Conservation (phyloP, 2,888 invertebrate species). For the Orchestes rusci region DNA sequence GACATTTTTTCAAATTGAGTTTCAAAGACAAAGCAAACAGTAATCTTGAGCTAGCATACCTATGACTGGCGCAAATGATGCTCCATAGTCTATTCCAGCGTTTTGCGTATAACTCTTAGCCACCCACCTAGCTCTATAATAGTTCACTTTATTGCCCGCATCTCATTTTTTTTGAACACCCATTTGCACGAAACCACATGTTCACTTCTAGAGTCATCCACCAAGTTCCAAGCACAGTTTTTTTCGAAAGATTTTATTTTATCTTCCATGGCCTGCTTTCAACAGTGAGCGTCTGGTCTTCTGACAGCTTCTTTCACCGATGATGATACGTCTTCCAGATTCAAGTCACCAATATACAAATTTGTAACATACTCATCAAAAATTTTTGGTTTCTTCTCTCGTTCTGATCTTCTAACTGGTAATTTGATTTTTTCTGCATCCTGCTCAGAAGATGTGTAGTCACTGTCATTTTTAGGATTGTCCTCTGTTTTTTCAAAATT, state of each 20-base stretch:
- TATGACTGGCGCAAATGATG: conserved; percentile 28
- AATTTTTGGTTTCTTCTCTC: no score
- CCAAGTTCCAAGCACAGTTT: conserved; percentile 13
- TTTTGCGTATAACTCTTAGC: conserved; percentile 29
- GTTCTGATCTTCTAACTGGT: no score
- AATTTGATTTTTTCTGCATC: no score
- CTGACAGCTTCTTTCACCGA: no score
- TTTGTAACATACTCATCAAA: no score
- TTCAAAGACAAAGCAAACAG: conserved; percentile 24
- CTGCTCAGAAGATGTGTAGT: no score
- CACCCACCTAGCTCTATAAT: conserved; percentile 28
- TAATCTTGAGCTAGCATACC: conserved; percentile 21
- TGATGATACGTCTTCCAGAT: no score
- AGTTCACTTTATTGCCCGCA: conserved; percentile 23
- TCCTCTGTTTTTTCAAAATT: no score
- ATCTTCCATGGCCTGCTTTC: no score
- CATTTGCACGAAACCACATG: conserved; percentile 21
- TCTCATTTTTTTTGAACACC: conserved; percentile 28
- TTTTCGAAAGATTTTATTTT: neutral
- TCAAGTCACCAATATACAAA: no score
- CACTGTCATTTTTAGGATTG: no score
- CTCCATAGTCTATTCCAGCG: conserved; percentile 26
- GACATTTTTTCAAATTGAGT: conserved; percentile 23
- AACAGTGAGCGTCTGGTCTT: no score
- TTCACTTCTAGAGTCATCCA: conserved; percentile 20